A percentile compares a stretch with the other conserved stretches of the same genome.
These are phyloP conservation scores for Irena cyanogastra DNA, from an alignment of 2,113 vertebrate genomes.

Conservation along the genomic window DNA sequence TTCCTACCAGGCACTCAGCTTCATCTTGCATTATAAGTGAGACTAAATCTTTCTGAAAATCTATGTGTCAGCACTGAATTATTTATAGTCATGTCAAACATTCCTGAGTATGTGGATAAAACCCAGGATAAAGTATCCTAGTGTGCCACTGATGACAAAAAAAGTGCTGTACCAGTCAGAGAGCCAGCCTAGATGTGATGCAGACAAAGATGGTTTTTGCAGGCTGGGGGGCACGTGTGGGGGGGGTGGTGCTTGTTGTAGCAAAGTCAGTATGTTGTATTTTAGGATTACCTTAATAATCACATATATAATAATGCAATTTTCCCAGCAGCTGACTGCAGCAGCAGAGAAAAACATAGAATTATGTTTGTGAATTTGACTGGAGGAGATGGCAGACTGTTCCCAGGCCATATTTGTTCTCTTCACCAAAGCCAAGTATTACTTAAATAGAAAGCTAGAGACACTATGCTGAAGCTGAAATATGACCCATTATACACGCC, in stretches of 20 bases:
- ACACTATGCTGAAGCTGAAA: background rate
- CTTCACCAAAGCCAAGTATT: background rate
- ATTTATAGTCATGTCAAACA: conserved; percentile 61
- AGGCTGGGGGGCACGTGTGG: too few species aligned
- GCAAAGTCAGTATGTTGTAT: background rate
- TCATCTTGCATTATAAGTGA: conserved; percentile 11
- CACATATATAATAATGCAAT: background rate
- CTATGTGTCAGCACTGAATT: conserved; percentile 43
- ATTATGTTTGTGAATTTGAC: background rate
- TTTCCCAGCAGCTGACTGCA: background rate
- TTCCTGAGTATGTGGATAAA: conserved; percentile 38
- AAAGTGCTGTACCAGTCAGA: background rate
- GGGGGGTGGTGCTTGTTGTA: background rate
- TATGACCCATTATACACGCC: background rate
- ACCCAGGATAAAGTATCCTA: background rate
- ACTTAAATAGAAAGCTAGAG: background rate
- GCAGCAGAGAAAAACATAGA: background rate
- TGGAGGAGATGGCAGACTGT: background rate
- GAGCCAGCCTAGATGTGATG: background rate
- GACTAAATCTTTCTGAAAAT: conserved; percentile 13
- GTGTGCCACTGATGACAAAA: conserved; percentile 4
- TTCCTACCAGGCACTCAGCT: background rate
- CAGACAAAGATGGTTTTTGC: background rate
- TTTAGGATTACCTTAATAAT: background rate
- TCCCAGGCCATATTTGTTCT: background rate